phyloP scores from a whole-genome alignment of 2,888 invertebrate species.

The Mechanitis mazaeus region DNA sequence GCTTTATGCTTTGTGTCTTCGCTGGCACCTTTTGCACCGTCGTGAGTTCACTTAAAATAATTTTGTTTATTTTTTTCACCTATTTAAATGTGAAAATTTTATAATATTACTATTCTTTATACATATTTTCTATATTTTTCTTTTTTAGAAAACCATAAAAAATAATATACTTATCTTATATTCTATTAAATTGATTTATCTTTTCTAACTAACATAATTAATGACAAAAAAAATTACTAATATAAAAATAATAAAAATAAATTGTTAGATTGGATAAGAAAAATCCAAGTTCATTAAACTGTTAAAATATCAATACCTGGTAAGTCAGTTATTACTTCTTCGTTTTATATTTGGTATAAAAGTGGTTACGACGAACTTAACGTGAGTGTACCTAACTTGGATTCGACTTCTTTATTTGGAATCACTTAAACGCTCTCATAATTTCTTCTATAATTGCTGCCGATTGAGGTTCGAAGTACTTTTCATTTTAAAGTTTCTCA shows the following conservation, averaged over 20 bases:
- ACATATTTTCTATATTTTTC: too few relatives aligned
- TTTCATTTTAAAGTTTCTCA: too few relatives aligned
- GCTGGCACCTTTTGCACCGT: conserved; percentile 29
- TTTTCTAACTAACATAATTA: too few relatives aligned
- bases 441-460: conserved; percentile 24
- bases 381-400: conserved; percentile 23
- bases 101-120: neutral
- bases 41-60: conserved; percentile 15
- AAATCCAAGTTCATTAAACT: too few relatives aligned
- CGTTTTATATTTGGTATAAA: conserved; percentile 26
- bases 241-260: too few relatives aligned
- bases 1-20: conserved; percentile 32
- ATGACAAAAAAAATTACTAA: too few relatives aligned
- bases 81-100: conserved; percentile 7
- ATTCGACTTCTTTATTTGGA: conserved; percentile 31
- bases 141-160: too few relatives aligned
- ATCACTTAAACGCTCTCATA: conserved; percentile 31
- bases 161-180: too few relatives aligned
- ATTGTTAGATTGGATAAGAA: too few relatives aligned
- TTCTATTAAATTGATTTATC: too few relatives aligned
- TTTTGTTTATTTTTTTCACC: conserved; percentile 4
- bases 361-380: conserved; percentile 25
- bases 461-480: conserved; percentile 21
- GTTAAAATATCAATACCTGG: too few relatives aligned
- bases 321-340: neutral